Percentiles rank a stretch among this genome's conserved stretches.
Evolutionary conservation across 2,113 vertebrate genomes (phyloP).

Genomic region (Anseranas semipalmata): DNA sequence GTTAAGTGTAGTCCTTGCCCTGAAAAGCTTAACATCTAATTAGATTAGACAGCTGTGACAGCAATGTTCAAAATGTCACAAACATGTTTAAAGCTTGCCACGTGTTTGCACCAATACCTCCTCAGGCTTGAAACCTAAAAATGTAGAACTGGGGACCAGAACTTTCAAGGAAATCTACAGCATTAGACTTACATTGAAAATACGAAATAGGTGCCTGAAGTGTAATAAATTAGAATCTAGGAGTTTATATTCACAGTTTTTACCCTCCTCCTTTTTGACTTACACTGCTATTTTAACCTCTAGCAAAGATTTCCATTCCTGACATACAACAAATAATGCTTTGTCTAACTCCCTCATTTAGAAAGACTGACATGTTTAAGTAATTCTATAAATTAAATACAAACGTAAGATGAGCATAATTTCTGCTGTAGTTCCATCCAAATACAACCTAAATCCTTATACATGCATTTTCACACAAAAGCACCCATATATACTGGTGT

Average conservation of each 20-base stretch:
- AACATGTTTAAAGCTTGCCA: slow-evolving; percentile 4
- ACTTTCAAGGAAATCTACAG: not conserved
- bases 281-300: not conserved
- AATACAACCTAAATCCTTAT: not conserved
- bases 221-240: not conserved
- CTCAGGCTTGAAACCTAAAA: not conserved
- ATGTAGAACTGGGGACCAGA: not conserved
- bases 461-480: not conserved
- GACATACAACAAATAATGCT: not conserved
- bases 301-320: not conserved
- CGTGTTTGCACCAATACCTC: not conserved
- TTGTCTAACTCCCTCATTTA: not conserved
- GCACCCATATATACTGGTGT: fast-evolving
- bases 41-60: not conserved
- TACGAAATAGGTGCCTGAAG: not conserved
- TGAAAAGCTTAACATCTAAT: not conserved
- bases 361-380: not conserved
- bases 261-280: not conserved
- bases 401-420: not conserved
- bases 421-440: not conserved
- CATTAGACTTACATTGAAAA: not conserved
- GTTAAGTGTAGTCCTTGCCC: not conserved
- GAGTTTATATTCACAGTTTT: not conserved
- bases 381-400: not conserved
- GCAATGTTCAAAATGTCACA: not conserved